Percentiles rank a stretch among this genome's conserved stretches.
phyloP scores from a whole-genome alignment of 2,888 invertebrate genomes.

The Drosophila melanocephala region DNA sequence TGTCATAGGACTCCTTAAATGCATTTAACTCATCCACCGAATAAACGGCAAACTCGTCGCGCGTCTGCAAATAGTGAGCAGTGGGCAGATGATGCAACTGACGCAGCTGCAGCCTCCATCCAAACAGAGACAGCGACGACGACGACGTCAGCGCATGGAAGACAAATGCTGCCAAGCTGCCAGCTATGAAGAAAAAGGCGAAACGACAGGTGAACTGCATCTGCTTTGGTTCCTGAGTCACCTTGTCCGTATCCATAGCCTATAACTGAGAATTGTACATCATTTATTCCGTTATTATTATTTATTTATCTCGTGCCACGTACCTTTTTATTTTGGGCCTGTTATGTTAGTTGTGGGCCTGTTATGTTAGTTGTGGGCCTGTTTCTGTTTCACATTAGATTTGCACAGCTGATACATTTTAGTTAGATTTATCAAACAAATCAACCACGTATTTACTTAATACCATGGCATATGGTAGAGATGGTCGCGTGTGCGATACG shows the following conservation, averaged over 20 bases:
- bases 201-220: constrained; percentile 42
- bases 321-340: constrained; percentile 18
- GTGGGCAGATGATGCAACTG: constrained; percentile 82
- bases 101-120: constrained; percentile 52
- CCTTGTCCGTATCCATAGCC: constrained; percentile 35
- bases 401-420: constrained; percentile 47
- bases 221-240: constrained; percentile 9
- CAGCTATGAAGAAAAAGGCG: constrained; percentile 73
- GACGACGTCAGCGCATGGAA: constrained; percentile 66
- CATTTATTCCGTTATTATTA: background rate
- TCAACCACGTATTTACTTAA: constrained; percentile 52
- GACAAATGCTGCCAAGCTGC: constrained; percentile 72
- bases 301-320: background rate
- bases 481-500: constrained; percentile 2
- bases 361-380: constrained; percentile 15
- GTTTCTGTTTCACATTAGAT: constrained; percentile 42
- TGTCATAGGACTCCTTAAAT: constrained; percentile 76
- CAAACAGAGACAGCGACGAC: constrained; percentile 32
- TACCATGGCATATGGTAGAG: constrained; percentile 21
- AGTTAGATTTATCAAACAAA: constrained; percentile 30
- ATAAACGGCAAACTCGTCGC: constrained; percentile 84
- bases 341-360: constrained; percentile 17
- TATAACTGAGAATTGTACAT: background rate
- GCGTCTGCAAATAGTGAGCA: constrained; percentile 81
- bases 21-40: constrained; percentile 70